Base-by-base conservation (phyloP, 2,797 vertebrate genomes). In the Poliocrania exsul region DNA sequence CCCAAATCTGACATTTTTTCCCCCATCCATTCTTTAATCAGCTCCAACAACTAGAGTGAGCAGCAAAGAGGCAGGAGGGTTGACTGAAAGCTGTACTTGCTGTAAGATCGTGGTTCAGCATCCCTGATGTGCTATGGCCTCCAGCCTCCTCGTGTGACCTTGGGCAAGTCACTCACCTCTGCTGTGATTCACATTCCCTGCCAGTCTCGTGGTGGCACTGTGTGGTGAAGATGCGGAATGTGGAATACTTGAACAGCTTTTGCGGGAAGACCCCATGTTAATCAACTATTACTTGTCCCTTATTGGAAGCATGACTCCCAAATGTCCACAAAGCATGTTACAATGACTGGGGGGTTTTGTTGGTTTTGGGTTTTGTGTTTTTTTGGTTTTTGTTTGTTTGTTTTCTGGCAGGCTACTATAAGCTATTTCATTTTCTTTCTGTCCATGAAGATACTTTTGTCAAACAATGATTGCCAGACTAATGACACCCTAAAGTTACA, bases 401-500 rank as follows among this genome's bases (percentile, higher is more conserved):
- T 23, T 16, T 42, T 69, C 60, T n/a, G 31, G 11, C 47, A 70
- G 57, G 49, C 60, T 71, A 23, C 16, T 21, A 28, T 31, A 44
- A 79, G 24, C 17, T 31, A 13, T 62, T 88, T 33, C 0, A 2
- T 78, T 64, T 88, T 56, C 21, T 62, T 86, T 90, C 81, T 81
- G 35, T 82, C 60, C 23, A 38, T 13, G 7, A 92, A 81, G 60
- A 82, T 44, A 65, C 38, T 88, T 93, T 57, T 71, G 28, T 81
- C 49, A 88, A 90, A 79, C 51, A 86, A 75, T 24, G 42, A 88
- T 50, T 79, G 38, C 64, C 66, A 86, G 62, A 42, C 38, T 91
- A 90, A 94, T 44, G 66, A 91, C 67, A 81, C 60, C 66, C 60
- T 92, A 23, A 92, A 91, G 88, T 92, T 71, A 92, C 53, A 92